Evolutionary conservation across 1,140 invertebrate species (phyloP).

Genomic region (Halictus rubicundus): DNA sequence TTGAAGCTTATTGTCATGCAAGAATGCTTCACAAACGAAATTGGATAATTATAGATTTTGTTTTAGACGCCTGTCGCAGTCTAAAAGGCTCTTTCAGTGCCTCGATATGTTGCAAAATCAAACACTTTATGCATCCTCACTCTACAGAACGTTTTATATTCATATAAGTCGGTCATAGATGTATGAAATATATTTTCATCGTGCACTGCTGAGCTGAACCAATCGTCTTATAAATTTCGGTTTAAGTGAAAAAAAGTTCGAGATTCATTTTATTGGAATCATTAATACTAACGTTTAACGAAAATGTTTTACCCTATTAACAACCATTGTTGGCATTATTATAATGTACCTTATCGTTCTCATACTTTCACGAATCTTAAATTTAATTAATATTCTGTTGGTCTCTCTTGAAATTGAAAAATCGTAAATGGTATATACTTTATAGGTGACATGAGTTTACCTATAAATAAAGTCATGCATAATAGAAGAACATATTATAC

Average conservation of each 20-base stretch:
- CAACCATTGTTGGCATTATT: not conserved
- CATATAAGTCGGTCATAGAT: not conserved
- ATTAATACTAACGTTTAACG: not conserved
- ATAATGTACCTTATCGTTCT: not conserved
- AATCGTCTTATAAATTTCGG: not conserved
- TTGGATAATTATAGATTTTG: not conserved
- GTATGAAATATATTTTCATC: not conserved
- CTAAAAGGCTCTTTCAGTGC: too few relatives aligned
- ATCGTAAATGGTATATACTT: not conserved
- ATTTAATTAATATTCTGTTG: not conserved
- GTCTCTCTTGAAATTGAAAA: not conserved
- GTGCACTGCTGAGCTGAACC: not conserved
- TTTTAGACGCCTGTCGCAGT: not conserved
- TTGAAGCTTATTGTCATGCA: slow-evolving; percentile 5
- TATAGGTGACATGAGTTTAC: too few relatives aligned
- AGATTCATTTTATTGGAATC: not conserved
- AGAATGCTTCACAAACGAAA: slow-evolving; percentile 5
- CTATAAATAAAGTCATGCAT: too few relatives aligned
- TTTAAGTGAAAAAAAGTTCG: not conserved
- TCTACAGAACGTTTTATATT: not conserved
- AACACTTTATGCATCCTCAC: not conserved
- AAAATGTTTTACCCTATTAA: not conserved
- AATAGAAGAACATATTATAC: too few relatives aligned
- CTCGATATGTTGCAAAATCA: not conserved
- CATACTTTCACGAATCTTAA: too few relatives aligned